Conservation (phyloP, 2,797 vertebrate genomes). For the Liasis olivaceus region DNA sequence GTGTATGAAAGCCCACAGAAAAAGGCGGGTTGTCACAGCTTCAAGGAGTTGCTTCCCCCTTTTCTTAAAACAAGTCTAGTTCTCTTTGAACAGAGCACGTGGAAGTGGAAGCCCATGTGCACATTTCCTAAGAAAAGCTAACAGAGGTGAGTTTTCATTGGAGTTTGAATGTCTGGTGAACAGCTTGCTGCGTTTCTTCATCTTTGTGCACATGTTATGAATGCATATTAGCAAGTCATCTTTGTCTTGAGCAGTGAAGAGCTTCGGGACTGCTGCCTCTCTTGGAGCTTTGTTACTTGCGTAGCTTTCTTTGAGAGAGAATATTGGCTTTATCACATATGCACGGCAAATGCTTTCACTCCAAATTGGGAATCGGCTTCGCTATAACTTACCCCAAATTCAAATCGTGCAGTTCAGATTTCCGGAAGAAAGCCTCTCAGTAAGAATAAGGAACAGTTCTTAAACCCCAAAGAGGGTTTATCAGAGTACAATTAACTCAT, state of each 20-base stretch:
- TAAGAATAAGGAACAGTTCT: conserved; percentile 21
- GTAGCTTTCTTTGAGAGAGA: conserved; percentile 61
- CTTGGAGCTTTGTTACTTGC: conserved; percentile 67
- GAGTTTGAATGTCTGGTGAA: conserved; percentile 62
- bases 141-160: conserved; percentile 70
- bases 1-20: conserved; percentile 71
- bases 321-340: conserved; percentile 45
- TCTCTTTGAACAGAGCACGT: conserved; percentile 58
- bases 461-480: conserved; percentile 16
- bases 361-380: conserved; percentile 23
- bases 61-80: conserved; percentile 34
- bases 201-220: conserved; percentile 69
- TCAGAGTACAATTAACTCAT: background rate
- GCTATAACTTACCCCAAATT: conserved; percentile 12
- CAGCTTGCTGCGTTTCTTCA: conserved; percentile 62
- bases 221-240: conserved; percentile 72
- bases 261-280: conserved; percentile 65
- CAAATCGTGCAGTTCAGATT: background rate
- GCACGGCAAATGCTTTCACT: conserved; percentile 22
- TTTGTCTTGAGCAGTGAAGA: conserved; percentile 66
- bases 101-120: conserved; percentile 62
- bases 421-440: background rate
- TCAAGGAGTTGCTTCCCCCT: conserved; percentile 52
- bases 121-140: conserved; percentile 42
- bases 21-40: conserved; percentile 60